These are phyloP conservation scores for Cynopterus sphinx DNA, from an alignment of 2,797 vertebrate species.

Conservation along the genomic window DNA sequence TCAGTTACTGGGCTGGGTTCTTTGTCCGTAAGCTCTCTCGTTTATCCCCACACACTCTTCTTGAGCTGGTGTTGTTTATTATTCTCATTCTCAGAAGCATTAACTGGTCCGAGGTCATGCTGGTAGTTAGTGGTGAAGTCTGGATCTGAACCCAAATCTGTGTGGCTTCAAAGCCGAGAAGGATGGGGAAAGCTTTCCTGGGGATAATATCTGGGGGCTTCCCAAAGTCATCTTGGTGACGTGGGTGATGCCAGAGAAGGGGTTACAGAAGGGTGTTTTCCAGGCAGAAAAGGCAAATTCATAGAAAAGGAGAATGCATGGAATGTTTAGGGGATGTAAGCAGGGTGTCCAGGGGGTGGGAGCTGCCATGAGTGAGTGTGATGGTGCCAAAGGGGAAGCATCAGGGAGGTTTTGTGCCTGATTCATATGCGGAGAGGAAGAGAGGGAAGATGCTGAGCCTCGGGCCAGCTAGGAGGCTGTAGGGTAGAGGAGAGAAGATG, in stretches of 20 bases:
- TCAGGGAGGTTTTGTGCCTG: neutral
- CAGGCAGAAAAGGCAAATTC: neutral
- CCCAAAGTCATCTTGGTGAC: neutral
- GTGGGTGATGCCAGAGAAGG: neutral
- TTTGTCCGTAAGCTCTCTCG: neutral
- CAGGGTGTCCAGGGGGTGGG: neutral
- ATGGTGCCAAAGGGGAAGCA: accelerated
- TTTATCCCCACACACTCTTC: neutral
- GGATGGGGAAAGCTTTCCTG: neutral
- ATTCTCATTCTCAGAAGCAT: neutral
- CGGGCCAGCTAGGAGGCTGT: neutral
- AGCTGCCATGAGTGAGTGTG: neutral
- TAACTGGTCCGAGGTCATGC: neutral
- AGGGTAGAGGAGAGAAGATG: neutral
- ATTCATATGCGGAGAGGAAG: neutral
- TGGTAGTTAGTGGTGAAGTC: neutral
- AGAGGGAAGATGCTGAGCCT: neutral
- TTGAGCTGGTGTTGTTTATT: too few relatives aligned
- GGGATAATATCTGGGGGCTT: neutral
- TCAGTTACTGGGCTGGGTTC: neutral
- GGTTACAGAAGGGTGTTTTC: neutral
- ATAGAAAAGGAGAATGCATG: neutral
- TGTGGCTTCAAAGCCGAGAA: neutral
- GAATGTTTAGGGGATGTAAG: neutral
- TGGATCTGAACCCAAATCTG: neutral